Percentiles rank a stretch among this genome's conserved stretches.
These are phyloP conservation scores for Telmatochromis brichardi DNA, from an alignment of 2,113 vertebrate species.

Conservation along the genomic window DNA sequence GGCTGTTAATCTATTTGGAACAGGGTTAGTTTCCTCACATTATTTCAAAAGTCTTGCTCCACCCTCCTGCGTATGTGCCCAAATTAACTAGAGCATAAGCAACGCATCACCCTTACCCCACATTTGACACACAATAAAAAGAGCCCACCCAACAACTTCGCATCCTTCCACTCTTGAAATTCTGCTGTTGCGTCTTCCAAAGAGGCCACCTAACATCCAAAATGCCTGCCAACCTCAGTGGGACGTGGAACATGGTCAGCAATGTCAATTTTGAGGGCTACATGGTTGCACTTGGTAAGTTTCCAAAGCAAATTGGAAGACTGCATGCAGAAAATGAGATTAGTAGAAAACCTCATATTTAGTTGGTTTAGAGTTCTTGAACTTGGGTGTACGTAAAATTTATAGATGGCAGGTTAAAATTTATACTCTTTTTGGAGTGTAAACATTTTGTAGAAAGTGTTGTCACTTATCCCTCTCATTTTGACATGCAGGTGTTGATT, in stretches of 20 bases:
- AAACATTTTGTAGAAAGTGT: background rate
- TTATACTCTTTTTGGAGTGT: background rate
- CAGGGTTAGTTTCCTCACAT: background rate
- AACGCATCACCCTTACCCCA: slow-evolving; percentile 47
- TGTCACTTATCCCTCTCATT: background rate
- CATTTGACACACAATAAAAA: slow-evolving; percentile 40
- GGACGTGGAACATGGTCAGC: slow-evolving; percentile 81
- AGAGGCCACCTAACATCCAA: background rate
- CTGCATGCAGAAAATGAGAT: background rate
- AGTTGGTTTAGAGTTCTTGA: background rate
- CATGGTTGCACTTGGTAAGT: slow-evolving; percentile 81
- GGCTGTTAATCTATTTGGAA: background rate
- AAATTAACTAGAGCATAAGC: slow-evolving; percentile 1
- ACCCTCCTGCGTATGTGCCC: background rate
- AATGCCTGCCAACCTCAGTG: slow-evolving; percentile 78
- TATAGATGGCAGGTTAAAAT: background rate
- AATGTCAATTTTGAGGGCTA: slow-evolving; percentile 82
- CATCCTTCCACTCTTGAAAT: background rate
- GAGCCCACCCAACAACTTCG: background rate
- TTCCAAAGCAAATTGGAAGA: background rate
- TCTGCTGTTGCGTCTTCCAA: background rate
- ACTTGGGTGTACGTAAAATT: background rate
- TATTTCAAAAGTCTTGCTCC: slow-evolving; percentile 15
- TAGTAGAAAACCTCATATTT: background rate
- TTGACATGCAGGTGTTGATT: slow-evolving; percentile 76